A percentile compares a stretch with the other conserved stretches of the same genome.
Evolutionary conservation across 2,797 vertebrate species (phyloP).

Genomic region (Pipistrellus pipistrellus): DNA sequence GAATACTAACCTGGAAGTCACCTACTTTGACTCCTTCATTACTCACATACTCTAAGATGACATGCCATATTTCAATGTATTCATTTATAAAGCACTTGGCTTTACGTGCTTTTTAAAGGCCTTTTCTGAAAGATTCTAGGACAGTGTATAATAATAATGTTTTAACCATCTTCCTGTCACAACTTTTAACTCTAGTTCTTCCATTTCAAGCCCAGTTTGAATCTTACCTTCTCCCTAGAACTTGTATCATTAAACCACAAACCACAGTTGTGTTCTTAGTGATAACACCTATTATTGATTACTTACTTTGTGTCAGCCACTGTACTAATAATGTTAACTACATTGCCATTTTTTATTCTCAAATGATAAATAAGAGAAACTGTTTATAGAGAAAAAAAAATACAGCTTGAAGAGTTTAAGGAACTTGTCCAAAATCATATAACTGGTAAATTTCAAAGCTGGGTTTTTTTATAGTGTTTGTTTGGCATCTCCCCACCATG

Average conservation of each 20-base stretch:
- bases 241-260: neutral
- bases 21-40: conserved; percentile 18
- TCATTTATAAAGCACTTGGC: conserved; percentile 14
- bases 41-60: conserved; percentile 49
- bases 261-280: neutral
- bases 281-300: neutral
- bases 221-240: neutral
- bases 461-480: neutral
- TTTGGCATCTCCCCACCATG: neutral
- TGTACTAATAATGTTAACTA: neutral
- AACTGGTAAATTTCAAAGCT: neutral
- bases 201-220: neutral
- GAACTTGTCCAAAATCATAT: neutral
- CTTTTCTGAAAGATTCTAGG: conserved; percentile 46
- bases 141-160: neutral
- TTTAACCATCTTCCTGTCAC: neutral
- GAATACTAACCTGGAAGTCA: conserved; percentile 35
- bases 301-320: neutral
- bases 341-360: neutral
- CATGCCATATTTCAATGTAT: neutral
- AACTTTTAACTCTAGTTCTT: neutral
- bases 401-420: neutral
- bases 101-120: conserved; percentile 44
- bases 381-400: neutral
- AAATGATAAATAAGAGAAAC: neutral